Percentiles rank a stretch among this genome's conserved stretches.
phyloP scores from a whole-genome alignment of 2,888 invertebrate species.

The Gortyna flavago region DNA sequence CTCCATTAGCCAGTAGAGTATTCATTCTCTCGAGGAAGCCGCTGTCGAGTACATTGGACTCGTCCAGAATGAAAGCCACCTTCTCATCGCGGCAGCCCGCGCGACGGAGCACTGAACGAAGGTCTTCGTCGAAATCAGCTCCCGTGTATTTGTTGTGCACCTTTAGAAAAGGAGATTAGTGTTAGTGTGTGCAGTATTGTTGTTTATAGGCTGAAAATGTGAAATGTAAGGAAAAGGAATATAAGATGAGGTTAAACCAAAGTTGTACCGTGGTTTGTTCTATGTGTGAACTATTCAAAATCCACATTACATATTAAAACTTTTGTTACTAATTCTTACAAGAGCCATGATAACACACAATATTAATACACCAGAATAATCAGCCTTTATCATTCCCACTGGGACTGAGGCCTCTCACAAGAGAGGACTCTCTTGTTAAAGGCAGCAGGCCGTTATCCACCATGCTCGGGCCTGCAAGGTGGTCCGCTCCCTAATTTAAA shows the following conservation, averaged over 20 bases:
- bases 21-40: constrained; percentile 99
- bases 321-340: not conserved
- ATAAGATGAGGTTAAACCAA: not conserved
- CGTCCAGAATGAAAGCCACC: constrained; percentile 99
- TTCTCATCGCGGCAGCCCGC: constrained; percentile 99
- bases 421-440: too few relatives aligned
- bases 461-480: too few relatives aligned
- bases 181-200: not conserved
- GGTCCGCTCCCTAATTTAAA: too few relatives aligned
- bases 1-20: constrained; percentile 99
- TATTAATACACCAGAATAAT: not conserved
- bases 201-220: too few relatives aligned
- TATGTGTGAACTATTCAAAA: not conserved
- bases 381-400: not conserved
- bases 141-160: constrained; percentile 99
- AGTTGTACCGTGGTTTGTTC: not conserved
- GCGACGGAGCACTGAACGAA: constrained; percentile 95
- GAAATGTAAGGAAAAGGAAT: too few relatives aligned
- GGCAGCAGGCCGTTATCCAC: not conserved
- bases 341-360: not conserved
- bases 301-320: not conserved
- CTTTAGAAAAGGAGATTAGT: constrained; percentile 76
- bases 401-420: too few relatives aligned
- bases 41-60: constrained; percentile 99
- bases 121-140: constrained; percentile 99